A percentile compares a stretch with the other conserved stretches of the same genome.
phyloP scores from a whole-genome alignment of 1,140 invertebrate species.

The Heliconius hermathena region DNA sequence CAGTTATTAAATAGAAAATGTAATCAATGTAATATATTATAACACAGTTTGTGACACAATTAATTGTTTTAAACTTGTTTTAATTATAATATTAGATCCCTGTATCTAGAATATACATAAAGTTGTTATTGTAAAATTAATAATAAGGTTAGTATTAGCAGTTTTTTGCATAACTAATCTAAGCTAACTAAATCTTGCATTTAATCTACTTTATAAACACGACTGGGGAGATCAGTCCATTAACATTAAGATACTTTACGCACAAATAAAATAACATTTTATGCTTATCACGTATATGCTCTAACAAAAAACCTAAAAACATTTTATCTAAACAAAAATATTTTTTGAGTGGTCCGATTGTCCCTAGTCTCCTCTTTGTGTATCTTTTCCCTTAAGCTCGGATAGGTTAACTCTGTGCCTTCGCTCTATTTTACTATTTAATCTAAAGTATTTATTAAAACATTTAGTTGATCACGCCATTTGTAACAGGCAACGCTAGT shows the following conservation, averaged over 20 bases:
- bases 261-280: neutral
- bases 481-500: neutral
- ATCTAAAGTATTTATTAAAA: constrained; percentile 25
- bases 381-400: constrained; percentile 36
- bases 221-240: constrained; percentile 12
- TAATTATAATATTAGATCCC: neutral
- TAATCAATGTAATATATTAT: no score
- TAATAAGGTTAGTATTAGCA: constrained; percentile 23
- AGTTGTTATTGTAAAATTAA: neutral
- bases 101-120: neutral
- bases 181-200: neutral
- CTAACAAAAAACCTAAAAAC: neutral
- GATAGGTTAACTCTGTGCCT: constrained; percentile 51
- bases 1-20: neutral
- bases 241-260: neutral
- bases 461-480: constrained; percentile 6
- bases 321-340: neutral
- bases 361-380: constrained; percentile 3
- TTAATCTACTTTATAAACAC: constrained; percentile 19
- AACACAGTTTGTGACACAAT: no score
- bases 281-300: neutral
- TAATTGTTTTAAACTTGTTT: neutral
- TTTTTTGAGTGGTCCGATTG: neutral
- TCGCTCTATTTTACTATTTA: constrained; percentile 41
- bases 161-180: constrained; percentile 3